A percentile compares a stretch with the other conserved stretches of the same genome.
Conservation (phyloP, 2,888 invertebrate species). For the Thumatha senex region DNA sequence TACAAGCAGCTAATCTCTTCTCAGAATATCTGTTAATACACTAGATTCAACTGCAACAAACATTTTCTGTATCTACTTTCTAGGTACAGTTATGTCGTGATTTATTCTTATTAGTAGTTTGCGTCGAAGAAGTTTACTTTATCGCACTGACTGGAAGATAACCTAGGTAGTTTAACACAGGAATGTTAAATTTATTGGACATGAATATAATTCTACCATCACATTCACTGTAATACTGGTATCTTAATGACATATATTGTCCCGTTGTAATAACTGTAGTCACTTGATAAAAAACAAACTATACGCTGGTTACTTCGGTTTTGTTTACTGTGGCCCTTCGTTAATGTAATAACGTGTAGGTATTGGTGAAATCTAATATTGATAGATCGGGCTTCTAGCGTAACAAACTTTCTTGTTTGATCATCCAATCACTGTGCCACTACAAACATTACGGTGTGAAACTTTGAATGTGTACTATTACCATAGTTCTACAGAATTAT, state of each 20-base stretch:
- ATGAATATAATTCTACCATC: constrained; percentile 10
- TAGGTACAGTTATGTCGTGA: constrained; percentile 36
- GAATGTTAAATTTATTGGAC: constrained; percentile 32
- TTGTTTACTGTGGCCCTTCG: constrained; percentile 15
- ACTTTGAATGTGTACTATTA: constrained; percentile 52
- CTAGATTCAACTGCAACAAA: constrained; percentile 21
- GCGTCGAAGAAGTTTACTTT: constrained; percentile 33
- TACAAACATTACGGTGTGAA: constrained; percentile 55
- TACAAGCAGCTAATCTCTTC: constrained; percentile 25
- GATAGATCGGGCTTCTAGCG: constrained; percentile 40
- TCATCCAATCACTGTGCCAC: constrained; percentile 42
- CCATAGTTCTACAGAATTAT: constrained; percentile 31
- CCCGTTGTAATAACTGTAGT: constrained; percentile 11
- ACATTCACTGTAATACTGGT: neutral
- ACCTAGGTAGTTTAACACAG: constrained; percentile 25
- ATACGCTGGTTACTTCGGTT: constrained; percentile 6
- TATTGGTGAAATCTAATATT: constrained; percentile 5
- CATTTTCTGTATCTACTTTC: constrained; percentile 38
- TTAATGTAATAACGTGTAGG: constrained; percentile 9
- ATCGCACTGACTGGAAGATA: constrained; percentile 38
- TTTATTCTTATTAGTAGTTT: constrained; percentile 40
- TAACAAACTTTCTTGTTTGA: constrained; percentile 37
- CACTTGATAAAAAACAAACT: constrained; percentile 4
- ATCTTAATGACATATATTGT: constrained; percentile 16
- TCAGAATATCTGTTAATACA: constrained; percentile 17